Evolutionary conservation across 92 coral and sea anemone genomes (phyloP), one percentile per base, ranked within the genome.

Genomic region (Epizoanthus rinbou): DNA sequence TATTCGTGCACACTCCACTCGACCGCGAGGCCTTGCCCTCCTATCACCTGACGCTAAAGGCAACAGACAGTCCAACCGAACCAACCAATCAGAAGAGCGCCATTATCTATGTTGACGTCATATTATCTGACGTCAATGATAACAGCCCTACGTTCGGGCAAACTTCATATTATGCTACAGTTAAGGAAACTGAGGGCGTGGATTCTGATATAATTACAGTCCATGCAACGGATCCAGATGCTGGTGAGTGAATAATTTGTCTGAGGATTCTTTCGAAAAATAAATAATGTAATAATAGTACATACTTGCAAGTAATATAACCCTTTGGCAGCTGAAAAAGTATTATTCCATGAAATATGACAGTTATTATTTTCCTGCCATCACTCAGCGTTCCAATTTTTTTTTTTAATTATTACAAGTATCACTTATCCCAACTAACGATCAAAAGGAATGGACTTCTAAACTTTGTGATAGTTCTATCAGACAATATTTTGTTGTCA

Each of bases 211-310:
- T 94, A 47, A 52, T 85, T n/a, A 67, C 90, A 11, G 92, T 92
- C 16, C 83, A 89, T 31, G 98, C 95, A 21, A 86, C 85, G 17
- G 98, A 94, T 64, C 74, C 88, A 43, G 98, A 94, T 76, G 58
- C 80, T 80, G 98, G 98, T 87, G 23, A 23, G 85, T 18, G 68
- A 18, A 59, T 70, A 37, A 47, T 10, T 10, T 9, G 9, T n/a
- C 4, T 60, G 19, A 18, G 22, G 66, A 2, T 18, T 60, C 3
- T 18, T 15, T 59, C 22, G 31, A 28, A 28, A 28, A 0, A 28
- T 28, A 28, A 28, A 28, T 28, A 28, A 28, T 28, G 31, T 28
- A 0, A 28, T 28, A 28, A 28, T 28, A 28, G 31, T 28, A 28
- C 31, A 28, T 28, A 28, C 31, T 28, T 28, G 31, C 31, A 28